These are phyloP conservation scores for Sorex fumeus DNA, from an alignment of 2,113 vertebrate genomes.

Conservation along the genomic window DNA sequence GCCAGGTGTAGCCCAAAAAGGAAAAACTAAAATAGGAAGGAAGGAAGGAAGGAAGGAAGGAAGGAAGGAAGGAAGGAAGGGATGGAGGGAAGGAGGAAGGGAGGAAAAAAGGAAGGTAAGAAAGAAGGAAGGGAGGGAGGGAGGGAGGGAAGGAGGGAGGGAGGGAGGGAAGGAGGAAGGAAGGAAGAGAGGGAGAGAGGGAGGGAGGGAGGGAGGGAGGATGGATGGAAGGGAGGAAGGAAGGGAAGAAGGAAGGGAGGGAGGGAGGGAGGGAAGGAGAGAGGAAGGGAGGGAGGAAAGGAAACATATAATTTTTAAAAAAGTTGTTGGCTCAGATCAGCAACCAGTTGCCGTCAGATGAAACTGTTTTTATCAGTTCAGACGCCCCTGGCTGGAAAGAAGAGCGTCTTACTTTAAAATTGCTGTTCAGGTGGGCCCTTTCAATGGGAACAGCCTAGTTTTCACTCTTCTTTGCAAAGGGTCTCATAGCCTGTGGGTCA, in stretches of 20 bases:
- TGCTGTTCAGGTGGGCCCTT: background rate
- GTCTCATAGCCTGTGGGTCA: background rate
- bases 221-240: no score
- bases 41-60: background rate
- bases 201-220: no score
- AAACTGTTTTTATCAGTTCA: slow-evolving; percentile 49
- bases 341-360: slow-evolving; percentile 38
- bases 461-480: background rate
- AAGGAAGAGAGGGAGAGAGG: no score
- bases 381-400: background rate
- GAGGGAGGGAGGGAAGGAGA: no score
- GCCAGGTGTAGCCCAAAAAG: no score
- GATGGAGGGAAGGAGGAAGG: no score
- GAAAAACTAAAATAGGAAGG: no score
- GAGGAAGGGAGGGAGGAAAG: background rate
- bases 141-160: no score
- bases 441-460: background rate
- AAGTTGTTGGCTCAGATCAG: slow-evolving; percentile 51
- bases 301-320: slow-evolving; percentile 32
- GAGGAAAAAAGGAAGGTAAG: no score
- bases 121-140: no score
- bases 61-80: no score
- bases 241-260: no score
- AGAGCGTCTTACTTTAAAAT: slow-evolving; percentile 20
- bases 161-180: background rate